Conservation (phyloP, 2,888 invertebrate species). For the Agrochola lychnidis region DNA sequence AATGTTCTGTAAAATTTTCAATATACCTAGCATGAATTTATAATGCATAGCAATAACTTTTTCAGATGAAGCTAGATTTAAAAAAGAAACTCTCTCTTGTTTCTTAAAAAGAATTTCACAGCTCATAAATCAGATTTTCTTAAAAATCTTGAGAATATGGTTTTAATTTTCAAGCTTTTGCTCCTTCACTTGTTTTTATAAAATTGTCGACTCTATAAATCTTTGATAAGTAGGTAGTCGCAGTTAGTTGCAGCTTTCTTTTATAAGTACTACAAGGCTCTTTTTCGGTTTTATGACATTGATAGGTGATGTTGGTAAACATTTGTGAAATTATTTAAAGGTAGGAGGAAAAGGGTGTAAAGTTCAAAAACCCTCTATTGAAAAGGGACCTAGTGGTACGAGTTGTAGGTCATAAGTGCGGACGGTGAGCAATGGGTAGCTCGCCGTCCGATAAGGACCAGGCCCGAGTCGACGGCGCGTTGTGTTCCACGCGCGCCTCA, state of each 20-base stretch:
- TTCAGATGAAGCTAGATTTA: neutral
- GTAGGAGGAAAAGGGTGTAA: too few species aligned
- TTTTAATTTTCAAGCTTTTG: conserved; percentile 27
- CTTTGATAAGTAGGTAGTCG: neutral
- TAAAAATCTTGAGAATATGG: neutral
- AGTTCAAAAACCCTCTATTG: too few species aligned
- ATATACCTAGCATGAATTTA: neutral
- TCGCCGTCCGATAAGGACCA: too few species aligned
- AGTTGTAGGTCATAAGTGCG: too few species aligned
- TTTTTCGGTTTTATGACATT: neutral
- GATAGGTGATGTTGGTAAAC: neutral
- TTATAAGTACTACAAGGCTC: too few species aligned
- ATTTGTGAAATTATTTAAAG: neutral
- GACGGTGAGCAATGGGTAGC: too few species aligned
- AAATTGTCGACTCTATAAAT: neutral
- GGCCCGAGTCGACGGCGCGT: too few species aligned
- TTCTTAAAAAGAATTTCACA: conserved; percentile 19
- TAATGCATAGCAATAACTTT: neutral
- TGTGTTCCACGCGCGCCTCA: too few species aligned
- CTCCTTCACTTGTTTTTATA: conserved; percentile 7
- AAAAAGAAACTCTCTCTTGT: neutral
- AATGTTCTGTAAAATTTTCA: neutral
- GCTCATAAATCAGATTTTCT: conserved; percentile 15
- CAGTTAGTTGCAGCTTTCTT: neutral
- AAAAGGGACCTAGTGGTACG: too few species aligned